These are phyloP conservation scores for Psittacula derbiana DNA, from an alignment of 2,797 vertebrate genomes.

Conservation along the genomic window DNA sequence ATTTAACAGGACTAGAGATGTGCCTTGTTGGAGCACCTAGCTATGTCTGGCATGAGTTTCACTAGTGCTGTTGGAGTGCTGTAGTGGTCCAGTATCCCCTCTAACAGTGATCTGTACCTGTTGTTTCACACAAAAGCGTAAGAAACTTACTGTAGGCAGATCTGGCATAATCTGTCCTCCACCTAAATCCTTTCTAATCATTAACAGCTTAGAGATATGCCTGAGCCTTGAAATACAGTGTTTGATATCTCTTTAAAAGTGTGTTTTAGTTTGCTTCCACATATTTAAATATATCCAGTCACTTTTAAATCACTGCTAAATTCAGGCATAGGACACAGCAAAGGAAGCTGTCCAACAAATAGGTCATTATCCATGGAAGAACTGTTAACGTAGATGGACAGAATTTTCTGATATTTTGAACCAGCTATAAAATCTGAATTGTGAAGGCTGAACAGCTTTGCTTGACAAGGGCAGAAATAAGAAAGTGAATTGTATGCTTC, in stretches of 20 bases:
- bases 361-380: background rate
- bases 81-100: background rate
- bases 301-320: background rate
- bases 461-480: background rate
- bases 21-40: background rate
- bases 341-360: background rate
- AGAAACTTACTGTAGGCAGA: background rate
- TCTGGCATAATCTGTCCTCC: background rate
- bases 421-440: background rate
- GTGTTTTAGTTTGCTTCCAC: background rate
- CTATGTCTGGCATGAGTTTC: background rate
- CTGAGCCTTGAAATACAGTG: background rate
- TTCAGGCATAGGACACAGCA: background rate
- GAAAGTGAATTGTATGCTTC: background rate
- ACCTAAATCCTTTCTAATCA: background rate
- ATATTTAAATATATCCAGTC: background rate
- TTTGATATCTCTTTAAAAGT: background rate
- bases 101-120: background rate
- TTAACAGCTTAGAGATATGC: background rate
- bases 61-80: background rate
- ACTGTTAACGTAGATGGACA: background rate
- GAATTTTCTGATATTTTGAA: background rate
- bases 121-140: background rate
- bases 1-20: background rate
- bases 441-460: background rate